Base-by-base conservation (phyloP, 2,113 vertebrate species). In the Pipa parva region DNA sequence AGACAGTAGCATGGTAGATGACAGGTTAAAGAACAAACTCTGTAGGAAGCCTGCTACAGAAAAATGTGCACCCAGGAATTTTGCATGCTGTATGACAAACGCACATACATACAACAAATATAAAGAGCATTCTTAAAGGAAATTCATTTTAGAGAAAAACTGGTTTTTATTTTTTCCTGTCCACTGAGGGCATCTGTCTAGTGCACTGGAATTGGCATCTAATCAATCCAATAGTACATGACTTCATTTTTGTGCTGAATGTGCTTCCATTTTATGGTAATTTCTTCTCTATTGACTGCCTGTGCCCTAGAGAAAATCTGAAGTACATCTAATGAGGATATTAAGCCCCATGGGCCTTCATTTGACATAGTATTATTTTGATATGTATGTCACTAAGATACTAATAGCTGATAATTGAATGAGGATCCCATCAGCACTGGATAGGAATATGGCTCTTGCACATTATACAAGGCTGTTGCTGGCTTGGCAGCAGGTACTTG, bases 401-500 rank as follows among this genome's bases (percentile, higher is more conserved):
- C 63, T 65, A 65, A 65, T 56, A 29, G 12, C 37, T 11, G 36
- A 56, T 65, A 65, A 65, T 56, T 51, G 51, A 21, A 52, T 22
- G 21, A 55, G 39, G 29, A 42, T 56, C 51, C n/a, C 10, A 37
- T 45, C 26, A 11, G 26, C n/a, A 51, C 49, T 54, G 26, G 49
- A 28, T 33, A 21, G 31, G 51, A 64, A 64, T 64, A 31, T 49
- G 24, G 29, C 25, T 7, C 24, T 15, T 25, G 29, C 11, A 29
- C 25, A 55, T 11, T 22, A 49, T 49, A 49, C 21, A 26, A 22
- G 9, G 26, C 42, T 55, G 33, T 13, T 11, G 31, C 50, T 54
- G 50, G 15, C 25, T 20, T 59, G 17, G 20, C 24, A 36, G 55
- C 29, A 5, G 12, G 18, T 6, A 33, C 8, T 37, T 25, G 6